These are phyloP conservation scores for Melinaea menophilus DNA, from an alignment of 2,888 invertebrate genomes.

Conservation along the genomic window DNA sequence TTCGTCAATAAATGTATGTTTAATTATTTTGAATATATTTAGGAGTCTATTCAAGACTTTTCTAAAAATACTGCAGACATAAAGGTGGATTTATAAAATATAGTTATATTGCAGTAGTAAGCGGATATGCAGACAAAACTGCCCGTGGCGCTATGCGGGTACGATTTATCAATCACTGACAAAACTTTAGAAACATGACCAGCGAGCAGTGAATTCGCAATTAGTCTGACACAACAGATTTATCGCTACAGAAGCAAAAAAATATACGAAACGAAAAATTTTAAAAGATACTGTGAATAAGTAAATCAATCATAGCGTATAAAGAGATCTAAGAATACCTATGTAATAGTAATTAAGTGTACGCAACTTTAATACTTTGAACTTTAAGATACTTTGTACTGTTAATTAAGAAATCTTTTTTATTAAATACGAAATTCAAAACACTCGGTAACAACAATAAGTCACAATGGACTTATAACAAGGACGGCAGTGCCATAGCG, in stretches of 20 bases:
- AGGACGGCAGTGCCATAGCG: constrained; percentile 35
- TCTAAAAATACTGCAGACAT: too few relatives aligned
- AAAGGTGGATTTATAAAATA: neutral
- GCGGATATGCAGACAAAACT: constrained; percentile 25
- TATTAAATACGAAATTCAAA: too few relatives aligned
- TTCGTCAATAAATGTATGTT: too few relatives aligned
- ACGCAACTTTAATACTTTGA: too few relatives aligned
- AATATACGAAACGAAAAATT: neutral
- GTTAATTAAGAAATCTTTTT: too few relatives aligned
- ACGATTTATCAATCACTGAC: constrained; percentile 32
- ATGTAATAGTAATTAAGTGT: too few relatives aligned
- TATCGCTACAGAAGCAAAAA: constrained; percentile 4
- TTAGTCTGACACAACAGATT: constrained; percentile 14
- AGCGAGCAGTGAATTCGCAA: constrained; percentile 20
- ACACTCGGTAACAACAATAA: neutral
- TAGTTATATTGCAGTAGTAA: constrained; percentile 3
- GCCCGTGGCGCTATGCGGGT: constrained; percentile 31
- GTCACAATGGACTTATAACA: constrained; percentile 17
- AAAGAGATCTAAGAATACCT: neutral
- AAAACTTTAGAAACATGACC: constrained; percentile 28
- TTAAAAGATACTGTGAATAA: neutral
- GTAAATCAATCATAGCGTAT: neutral
- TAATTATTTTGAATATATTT: too few relatives aligned
- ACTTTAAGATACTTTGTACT: too few relatives aligned
- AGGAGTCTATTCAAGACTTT: too few relatives aligned